A percentile compares a stretch with the other conserved stretches of the same genome.
phyloP scores from a whole-genome alignment of 2,797 vertebrate genomes.

The Sciurus vulgaris region DNA sequence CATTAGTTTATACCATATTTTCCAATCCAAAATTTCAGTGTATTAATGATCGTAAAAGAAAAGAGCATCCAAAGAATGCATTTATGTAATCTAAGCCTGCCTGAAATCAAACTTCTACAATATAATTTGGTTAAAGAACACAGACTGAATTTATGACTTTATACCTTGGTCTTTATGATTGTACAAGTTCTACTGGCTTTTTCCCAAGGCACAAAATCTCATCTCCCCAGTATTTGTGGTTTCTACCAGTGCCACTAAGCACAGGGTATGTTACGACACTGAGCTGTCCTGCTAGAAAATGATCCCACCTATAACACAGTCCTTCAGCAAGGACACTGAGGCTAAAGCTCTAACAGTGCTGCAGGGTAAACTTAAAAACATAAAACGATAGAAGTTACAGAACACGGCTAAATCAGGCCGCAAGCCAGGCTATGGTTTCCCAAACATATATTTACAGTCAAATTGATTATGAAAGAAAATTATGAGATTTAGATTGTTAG shows the following conservation, averaged over 20 bases:
- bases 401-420: background rate
- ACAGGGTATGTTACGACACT: conserved; percentile 30
- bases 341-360: background rate
- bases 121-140: background rate
- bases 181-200: conserved; percentile 7
- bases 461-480: conserved; percentile 11
- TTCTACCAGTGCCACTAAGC: conserved; percentile 37
- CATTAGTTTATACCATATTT: conserved; percentile 61
- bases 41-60: conserved; percentile 69
- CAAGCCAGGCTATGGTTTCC: background rate
- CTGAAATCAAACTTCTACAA: conserved; percentile 42
- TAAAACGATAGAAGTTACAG: background rate
- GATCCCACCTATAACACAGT: background rate
- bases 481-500: background rate
- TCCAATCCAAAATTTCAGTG: conserved; percentile 62
- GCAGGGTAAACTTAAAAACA: background rate
- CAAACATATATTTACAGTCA: background rate
- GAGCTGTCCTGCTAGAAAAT: background rate
- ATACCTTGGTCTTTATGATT: conserved; percentile 32
- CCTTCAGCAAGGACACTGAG: background rate
- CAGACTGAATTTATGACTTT: background rate
- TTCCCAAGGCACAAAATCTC: conserved; percentile 35
- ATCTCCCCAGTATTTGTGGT: background rate
- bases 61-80: conserved; percentile 23
- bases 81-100: background rate